Evolutionary conservation across 2,888 invertebrate genomes (phyloP).

Genomic region (Pammene aurita): DNA sequence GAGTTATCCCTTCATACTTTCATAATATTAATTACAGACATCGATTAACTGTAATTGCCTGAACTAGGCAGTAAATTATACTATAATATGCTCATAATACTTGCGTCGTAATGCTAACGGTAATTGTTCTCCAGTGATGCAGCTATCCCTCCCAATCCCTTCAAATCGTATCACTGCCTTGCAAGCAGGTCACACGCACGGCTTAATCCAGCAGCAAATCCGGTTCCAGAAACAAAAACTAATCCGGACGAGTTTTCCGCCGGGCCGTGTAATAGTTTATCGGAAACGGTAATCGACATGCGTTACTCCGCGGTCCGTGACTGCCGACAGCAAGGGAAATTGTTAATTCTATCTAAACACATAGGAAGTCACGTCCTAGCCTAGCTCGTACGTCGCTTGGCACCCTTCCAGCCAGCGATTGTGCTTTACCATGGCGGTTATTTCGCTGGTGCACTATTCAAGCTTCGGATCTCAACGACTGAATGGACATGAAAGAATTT

Average conservation of each 20-base stretch:
- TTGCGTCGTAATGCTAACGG: no score
- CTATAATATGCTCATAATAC: no score
- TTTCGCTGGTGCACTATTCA: slow-evolving; percentile 70
- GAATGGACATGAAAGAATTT: slow-evolving; percentile 70
- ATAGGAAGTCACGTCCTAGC: slow-evolving; percentile 63
- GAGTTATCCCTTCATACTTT: no score
- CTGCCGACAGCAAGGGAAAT: slow-evolving; percentile 58
- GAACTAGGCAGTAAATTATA: no score
- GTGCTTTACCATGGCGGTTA: slow-evolving; percentile 73
- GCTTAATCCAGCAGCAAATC: background rate
- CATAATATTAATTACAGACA: no score
- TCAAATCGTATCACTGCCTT: no score
- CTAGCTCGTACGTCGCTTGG: slow-evolving; percentile 61
- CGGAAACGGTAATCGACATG: slow-evolving; percentile 36
- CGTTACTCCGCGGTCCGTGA: slow-evolving; percentile 26
- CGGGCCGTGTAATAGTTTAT: slow-evolving; percentile 26
- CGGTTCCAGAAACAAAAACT: slow-evolving; percentile 12
- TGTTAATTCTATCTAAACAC: slow-evolving; percentile 76
- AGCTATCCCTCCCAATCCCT: no score
- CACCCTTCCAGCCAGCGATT: slow-evolving; percentile 74
- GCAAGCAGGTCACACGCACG: background rate
- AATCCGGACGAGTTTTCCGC: slow-evolving; percentile 26
- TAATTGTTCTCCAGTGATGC: no score
- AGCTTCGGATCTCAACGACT: slow-evolving; percentile 59
- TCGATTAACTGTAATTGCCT: no score